phyloP scores from a whole-genome alignment of 2,797 vertebrate species.

The Pseudotriccus pelzelni region DNA sequence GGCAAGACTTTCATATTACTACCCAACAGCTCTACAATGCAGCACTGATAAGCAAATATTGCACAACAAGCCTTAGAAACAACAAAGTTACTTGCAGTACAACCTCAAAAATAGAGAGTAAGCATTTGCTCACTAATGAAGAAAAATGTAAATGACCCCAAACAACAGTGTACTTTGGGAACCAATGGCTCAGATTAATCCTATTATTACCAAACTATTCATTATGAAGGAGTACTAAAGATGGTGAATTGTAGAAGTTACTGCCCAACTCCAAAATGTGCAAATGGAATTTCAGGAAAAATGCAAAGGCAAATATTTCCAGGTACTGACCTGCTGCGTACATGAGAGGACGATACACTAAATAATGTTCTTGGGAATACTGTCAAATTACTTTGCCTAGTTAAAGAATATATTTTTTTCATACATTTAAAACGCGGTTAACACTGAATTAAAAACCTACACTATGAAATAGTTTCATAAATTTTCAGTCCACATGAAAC shows the following conservation, averaged over 20 bases:
- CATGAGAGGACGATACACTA: rapidly evolving
- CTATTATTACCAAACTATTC: background rate
- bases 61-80: background rate
- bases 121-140: background rate
- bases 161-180: background rate
- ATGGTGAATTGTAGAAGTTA: background rate
- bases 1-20: background rate
- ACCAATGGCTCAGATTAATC: background rate
- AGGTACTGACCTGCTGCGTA: background rate
- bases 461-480: background rate
- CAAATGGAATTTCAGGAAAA: background rate
- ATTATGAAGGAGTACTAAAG: background rate
- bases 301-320: background rate
- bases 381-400: background rate
- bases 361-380: background rate
- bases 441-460: background rate
- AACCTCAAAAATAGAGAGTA: background rate
- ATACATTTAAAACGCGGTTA: background rate
- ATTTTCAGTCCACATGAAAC: background rate
- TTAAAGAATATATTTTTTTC: background rate
- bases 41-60: background rate
- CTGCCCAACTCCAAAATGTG: background rate
- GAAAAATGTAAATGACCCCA: background rate
- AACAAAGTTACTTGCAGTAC: background rate
- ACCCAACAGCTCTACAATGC: background rate